phyloP scores from a whole-genome alignment of 2,888 invertebrate species.

The Glyphotaelius pellucidus region DNA sequence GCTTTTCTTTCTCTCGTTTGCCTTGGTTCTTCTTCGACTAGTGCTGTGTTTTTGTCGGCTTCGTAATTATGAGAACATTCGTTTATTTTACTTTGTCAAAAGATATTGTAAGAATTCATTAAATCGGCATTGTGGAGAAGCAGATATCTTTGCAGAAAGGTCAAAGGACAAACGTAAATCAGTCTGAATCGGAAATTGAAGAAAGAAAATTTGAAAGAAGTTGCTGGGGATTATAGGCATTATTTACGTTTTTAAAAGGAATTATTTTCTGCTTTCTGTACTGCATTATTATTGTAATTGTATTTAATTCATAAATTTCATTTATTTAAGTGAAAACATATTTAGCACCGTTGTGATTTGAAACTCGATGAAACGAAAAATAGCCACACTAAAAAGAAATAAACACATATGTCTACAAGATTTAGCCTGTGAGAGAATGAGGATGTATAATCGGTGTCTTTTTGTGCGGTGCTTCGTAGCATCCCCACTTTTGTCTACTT shows the following conservation, averaged over 20 bases:
- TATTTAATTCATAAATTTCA: no score
- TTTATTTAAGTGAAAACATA: no score
- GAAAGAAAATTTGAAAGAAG: neutral
- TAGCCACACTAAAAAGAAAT: no score
- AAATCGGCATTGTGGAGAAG: neutral
- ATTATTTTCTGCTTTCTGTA: neutral
- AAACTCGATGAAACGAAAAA: no score
- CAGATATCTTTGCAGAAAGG: neutral
- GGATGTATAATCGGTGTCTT: no score
- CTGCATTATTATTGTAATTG: no score
- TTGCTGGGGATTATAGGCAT: neutral
- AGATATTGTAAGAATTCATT: constrained; percentile 4
- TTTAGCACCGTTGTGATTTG: no score
- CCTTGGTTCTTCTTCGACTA: neutral
- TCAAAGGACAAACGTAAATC: neutral
- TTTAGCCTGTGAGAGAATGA: no score
- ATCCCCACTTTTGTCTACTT: no score
- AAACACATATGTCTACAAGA: no score
- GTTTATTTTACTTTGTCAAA: neutral
- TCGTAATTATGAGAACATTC: neutral
- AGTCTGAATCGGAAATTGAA: neutral
- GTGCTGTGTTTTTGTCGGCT: neutral
- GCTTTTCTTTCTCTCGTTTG: neutral
- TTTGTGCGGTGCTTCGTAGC: no score
- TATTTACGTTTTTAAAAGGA: neutral